A percentile compares a stretch with the other conserved stretches of the same genome.
Evolutionary conservation across 2,888 invertebrate species (phyloP).

Genomic region (Teleogryllus oceanicus): DNA sequence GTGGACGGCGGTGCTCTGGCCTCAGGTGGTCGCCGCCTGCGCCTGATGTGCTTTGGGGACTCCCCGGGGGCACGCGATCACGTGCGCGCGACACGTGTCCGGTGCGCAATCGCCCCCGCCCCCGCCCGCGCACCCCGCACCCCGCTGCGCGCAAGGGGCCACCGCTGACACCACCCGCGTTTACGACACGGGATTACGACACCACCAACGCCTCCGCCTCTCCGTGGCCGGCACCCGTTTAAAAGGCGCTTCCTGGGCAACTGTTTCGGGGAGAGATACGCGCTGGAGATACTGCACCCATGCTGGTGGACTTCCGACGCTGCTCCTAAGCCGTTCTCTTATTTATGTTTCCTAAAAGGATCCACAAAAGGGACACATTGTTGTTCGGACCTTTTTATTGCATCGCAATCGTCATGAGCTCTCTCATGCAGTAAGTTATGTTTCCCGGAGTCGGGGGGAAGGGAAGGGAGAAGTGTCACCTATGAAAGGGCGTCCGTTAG

Average conservation of each 20-base stretch:
- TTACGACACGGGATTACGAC: background rate
- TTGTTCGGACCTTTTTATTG: no score
- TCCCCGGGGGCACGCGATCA: constrained; percentile 18
- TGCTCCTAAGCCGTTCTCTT: no score
- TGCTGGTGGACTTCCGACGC: no score
- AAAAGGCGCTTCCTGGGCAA: background rate
- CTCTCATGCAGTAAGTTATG: no score
- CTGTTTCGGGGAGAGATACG: background rate
- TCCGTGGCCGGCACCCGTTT: background rate
- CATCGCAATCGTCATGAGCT: no score
- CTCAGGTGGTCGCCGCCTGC: constrained; percentile 7
- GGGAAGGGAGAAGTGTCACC: no score
- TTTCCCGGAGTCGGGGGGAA: no score
- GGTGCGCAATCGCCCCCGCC: background rate
- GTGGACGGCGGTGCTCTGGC: background rate
- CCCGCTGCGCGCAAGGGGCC: background rate
- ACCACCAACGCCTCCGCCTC: background rate
- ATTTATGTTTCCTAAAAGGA: no score
- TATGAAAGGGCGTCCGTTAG: no score
- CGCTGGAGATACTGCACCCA: no score
- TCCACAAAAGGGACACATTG: no score
- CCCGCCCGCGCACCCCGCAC: background rate
- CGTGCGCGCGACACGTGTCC: constrained; percentile 9
- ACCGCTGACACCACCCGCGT: background rate
- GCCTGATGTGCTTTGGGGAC: background rate